Evolutionary conservation across 2,113 vertebrate species (phyloP).

Genomic region (Ciconia maguari): DNA sequence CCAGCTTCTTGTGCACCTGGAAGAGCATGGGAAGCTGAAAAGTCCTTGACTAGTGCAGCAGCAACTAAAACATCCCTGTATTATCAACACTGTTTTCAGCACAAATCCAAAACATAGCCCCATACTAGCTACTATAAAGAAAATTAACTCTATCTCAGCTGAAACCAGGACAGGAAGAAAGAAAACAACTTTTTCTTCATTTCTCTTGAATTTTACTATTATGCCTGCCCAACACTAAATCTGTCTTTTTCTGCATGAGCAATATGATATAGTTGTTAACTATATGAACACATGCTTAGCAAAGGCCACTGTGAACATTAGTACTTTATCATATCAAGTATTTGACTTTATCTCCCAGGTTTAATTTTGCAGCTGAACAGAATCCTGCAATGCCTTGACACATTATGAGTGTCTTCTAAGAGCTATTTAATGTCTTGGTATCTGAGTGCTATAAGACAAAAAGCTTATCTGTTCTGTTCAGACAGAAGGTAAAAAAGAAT

Average conservation of each 20-base stretch:
- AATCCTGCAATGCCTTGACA: background rate
- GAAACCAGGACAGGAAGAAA: background rate
- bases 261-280: background rate
- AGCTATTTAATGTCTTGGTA: background rate
- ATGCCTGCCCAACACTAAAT: background rate
- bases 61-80: no score
- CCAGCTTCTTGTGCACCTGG: no score
- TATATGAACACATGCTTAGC: background rate
- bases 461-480: constrained; percentile 34
- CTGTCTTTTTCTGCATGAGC: background rate
- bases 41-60: no score
- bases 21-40: no score
- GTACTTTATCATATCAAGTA: background rate
- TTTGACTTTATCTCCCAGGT: constrained; percentile 1
- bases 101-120: no score
- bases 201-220: background rate
- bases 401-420: background rate
- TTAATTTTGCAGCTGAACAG: constrained; percentile 38
- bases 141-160: no score
- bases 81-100: no score
- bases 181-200: background rate
- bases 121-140: no score
- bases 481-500: background rate
- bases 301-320: background rate
- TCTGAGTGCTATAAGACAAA: constrained; percentile 26